phyloP scores from a whole-genome alignment of 2,113 vertebrate genomes.

The Rhodinocichla rosea region DNA sequence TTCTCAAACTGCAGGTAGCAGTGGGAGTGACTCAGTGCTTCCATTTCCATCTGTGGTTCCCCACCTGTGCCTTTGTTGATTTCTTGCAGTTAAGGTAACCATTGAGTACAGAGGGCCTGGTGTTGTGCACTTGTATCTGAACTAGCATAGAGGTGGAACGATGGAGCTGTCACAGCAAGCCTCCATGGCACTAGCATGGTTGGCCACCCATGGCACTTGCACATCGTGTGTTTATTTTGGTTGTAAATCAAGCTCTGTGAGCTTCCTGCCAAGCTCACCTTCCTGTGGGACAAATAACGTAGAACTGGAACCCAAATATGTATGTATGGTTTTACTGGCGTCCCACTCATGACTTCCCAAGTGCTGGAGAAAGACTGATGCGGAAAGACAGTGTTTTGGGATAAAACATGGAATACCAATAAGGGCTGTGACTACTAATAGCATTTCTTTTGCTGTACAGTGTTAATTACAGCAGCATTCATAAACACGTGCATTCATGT shows the following conservation, averaged over 20 bases:
- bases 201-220: neutral
- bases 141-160: neutral
- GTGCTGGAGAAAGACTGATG: neutral
- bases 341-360: neutral
- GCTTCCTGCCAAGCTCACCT: neutral
- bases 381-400: neutral
- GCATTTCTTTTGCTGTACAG: neutral
- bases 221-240: neutral
- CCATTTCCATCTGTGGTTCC: neutral
- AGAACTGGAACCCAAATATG: neutral
- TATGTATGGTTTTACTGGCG: neutral
- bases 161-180: neutral
- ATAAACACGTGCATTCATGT: neutral
- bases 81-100: neutral
- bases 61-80: neutral
- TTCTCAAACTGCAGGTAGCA: neutral
- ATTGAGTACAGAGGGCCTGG: neutral
- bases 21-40: neutral
- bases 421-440: neutral
- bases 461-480: neutral
- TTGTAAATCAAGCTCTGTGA: neutral
- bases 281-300: neutral
- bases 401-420: neutral
- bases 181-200: neutral
- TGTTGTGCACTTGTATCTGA: neutral